Evolutionary conservation across 2,797 vertebrate species (phyloP), one percentile per base, ranked within the genome.

Genomic region (Tenualosa ilisha): DNA sequence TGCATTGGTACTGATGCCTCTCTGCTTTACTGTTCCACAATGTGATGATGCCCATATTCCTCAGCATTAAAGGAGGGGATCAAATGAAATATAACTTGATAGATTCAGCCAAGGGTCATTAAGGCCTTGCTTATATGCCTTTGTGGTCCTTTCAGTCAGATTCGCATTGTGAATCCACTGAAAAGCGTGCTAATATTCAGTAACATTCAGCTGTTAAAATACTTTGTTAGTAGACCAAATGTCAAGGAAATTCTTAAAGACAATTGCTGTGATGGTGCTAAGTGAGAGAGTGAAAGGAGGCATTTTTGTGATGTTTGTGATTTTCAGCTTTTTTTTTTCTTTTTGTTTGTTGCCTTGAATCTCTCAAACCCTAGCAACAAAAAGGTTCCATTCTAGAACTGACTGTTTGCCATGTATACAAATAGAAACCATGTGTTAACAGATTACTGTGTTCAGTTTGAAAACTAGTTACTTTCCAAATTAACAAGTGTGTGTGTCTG

Each of bases 251-350:
- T 46, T 46, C 46, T 46, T 31, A 31, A 31, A 31, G 31, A 31
- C 31, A 31, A 31, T 31, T 31, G 46, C 46, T 46, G 46, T 46
- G 7, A 46, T 46, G 46, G 7, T 46, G 46, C 46, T 4, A 46
- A 13, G 68, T 6, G 54, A 59, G 54, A 59, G 6, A 65, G 54
- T 22, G 24, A 65, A 8, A 65, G 15, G 12, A 75, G 31, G 68
- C 31, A 40, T 68, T 68, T 68, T 68, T 68, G 24, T 31, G 68
- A 75, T 75, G 9, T 65, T 65, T 65, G 68, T 40, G 31, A 75
- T 75, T 75, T 40, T 31, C 1, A 0, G 0, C 1, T 31, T 0
- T 31, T 31, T 31, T 40, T 31, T 31, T 31, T 31, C 1, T 31
- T 0, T 31, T 31, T 31, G 31, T 31, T 31, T 31, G 0, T 31